Conservation (phyloP, 1,140 invertebrate species). For the Galendromus occidentalis region DNA sequence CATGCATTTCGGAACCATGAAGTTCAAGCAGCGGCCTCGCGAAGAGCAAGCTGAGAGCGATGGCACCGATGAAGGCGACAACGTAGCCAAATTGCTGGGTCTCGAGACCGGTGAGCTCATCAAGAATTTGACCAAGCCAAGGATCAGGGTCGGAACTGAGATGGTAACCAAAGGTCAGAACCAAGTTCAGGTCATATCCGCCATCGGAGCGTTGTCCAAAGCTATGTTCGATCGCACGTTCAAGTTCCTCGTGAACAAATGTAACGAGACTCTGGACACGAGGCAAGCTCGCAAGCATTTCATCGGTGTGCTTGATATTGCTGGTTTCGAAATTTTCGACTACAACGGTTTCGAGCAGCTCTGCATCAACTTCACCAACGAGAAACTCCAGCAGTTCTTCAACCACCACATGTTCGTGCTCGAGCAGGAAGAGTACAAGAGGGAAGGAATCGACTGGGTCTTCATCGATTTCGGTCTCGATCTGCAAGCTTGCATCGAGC, state of each 20-base stretch:
- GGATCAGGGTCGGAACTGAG: constrained; percentile 38
- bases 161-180: constrained; percentile 41
- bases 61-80: constrained; percentile 39
- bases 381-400: constrained; percentile 45
- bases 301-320: constrained; percentile 45
- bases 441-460: constrained; percentile 37
- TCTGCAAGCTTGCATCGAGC: constrained; percentile 34
- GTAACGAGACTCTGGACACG: constrained; percentile 40
- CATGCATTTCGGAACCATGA: constrained; percentile 41
- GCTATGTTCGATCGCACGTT: constrained; percentile 39
- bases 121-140: constrained; percentile 37
- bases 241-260: constrained; percentile 37
- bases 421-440: constrained; percentile 36
- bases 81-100: constrained; percentile 37
- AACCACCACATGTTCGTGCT: constrained; percentile 41
- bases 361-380: constrained; percentile 53
- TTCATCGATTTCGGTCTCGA: constrained; percentile 41
- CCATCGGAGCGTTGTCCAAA: constrained; percentile 38
- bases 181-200: constrained; percentile 30
- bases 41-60: constrained; percentile 45
- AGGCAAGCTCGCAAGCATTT: constrained; percentile 36
- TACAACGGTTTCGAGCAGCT: constrained; percentile 47
- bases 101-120: constrained; percentile 37
- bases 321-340: constrained; percentile 45
- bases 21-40: constrained; percentile 41